Evolutionary conservation across 2,888 invertebrate species (phyloP), one percentile per base, ranked within the genome.

Genomic region (Melanostoma mellinum): DNA sequence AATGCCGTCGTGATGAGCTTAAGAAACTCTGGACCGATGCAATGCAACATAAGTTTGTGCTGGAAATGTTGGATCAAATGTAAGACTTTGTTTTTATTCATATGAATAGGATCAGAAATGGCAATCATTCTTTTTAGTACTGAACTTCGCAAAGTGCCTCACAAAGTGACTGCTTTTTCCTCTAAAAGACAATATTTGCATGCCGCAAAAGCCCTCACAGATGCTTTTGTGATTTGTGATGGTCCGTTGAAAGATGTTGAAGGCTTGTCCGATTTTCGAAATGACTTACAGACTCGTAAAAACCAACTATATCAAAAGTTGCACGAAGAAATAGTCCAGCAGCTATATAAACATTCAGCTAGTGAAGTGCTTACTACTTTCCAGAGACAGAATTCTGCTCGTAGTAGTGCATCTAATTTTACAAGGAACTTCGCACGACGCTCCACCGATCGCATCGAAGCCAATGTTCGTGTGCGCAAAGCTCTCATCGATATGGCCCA

Each of bases 11-110:
- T 44, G 98, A 98, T 88, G 99, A 99, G 90, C 92, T 99, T 78
- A 95, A 97, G 88, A 95, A 97, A 86, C 93, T 99, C 72, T 99
- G 99, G 98, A 93, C 97, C 4, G 98, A 99, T 90, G 97, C 98
- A 0, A 94, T 99, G n/a, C 98, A 99, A 88, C 98, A 99, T 88
- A 97, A 97, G 89, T 96, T 98, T 89, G 96, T 97, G 74, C 91
- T 98, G 50, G 94, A 96, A 86, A 94, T 98, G 91, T 91, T 99
- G 52, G 96, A 98, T 87, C 96, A 98, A 92, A 97, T 98, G 91
- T 91, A 87, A 87, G 89, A 40, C 48, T 32, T 74, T 52, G 33
- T 48, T 61, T 58, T 68, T 20, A 20, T 20, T 20, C 20, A 20
- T 20, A 20, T 20, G 20, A 20, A 20, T 20, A 20, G 20, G 20